Base-by-base conservation (phyloP, 2,113 vertebrate genomes). In the Prochilodus magdalenae region DNA sequence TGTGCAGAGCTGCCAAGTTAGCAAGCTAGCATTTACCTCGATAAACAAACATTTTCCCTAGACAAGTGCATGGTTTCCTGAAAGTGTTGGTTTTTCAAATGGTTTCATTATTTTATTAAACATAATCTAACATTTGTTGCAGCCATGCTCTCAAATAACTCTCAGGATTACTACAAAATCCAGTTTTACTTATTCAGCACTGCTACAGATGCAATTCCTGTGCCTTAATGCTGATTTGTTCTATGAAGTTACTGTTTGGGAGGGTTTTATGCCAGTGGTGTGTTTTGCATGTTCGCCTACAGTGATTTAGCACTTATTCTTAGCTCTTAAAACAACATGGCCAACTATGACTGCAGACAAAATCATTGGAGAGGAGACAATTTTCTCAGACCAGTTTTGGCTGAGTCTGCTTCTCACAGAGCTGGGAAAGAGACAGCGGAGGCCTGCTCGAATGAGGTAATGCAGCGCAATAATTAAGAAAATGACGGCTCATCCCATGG, bases 391-490 rank as follows among this genome's bases (percentile, higher is more conserved):
- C 65, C 40, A 53, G 67, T 26, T 40, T 62, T 30, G 30, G 78
- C 77, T 36, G 36, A 60, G 67, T 65, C 74, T 14, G 1, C 55
- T 80, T 65, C 16, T 59, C 59, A 65, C 24, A 77, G 71, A 84
- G 75, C 67, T 12, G 47, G 55, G 26, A 33, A 22, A 55, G 53
- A 4, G 71, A n/a, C 36, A 18, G 51, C 60, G 26, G 30, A 69
- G 30, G 74, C 26, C 74, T 74, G 63, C 60, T 27, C 13, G 49
- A 71, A 88, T 89, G 89, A 91, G 86, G 87, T 90, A 86, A 88
- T 86, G 70, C 85, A 73, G 81, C 75, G 80, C 44, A 82, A 86
- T 86, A 82, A 91, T 79, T 87, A 82, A 82, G 84, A 89, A 87
- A 91, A 90, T 90, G 73, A 88, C 44, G 84, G 63, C 13, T 15